Evolutionary conservation across 2,113 vertebrate species (phyloP).

Genomic region (Micronisus gabar): DNA sequence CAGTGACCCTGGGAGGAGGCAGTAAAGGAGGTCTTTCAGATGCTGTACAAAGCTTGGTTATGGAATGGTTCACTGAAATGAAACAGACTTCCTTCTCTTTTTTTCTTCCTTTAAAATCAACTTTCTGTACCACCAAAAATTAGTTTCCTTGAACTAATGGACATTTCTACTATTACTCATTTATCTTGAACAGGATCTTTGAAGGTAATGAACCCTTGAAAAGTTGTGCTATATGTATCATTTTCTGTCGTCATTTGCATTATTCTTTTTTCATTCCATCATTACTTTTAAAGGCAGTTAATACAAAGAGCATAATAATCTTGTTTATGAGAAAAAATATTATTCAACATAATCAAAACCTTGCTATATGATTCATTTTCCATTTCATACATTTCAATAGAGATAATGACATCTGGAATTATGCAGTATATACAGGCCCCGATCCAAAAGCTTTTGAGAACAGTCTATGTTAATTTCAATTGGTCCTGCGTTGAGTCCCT

Average conservation of each 20-base stretch:
- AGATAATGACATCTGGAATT: constrained; percentile 48
- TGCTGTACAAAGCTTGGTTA: background rate
- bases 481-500: background rate
- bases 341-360: constrained; percentile 34
- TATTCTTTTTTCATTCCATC: background rate
- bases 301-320: background rate
- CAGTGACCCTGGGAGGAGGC: background rate
- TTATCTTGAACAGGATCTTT: background rate
- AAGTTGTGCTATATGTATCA: background rate
- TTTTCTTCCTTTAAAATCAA: background rate
- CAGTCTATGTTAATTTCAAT: background rate
- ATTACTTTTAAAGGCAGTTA: background rate
- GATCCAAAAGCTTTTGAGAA: constrained; percentile 25
- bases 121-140: background rate
- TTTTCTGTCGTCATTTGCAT: background rate
- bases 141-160: background rate
- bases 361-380: constrained; percentile 27
- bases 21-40: background rate
- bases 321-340: constrained; percentile 19
- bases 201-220: background rate
- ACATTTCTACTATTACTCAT: background rate
- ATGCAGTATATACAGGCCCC: background rate
- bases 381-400: constrained; percentile 17
- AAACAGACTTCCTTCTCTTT: background rate
- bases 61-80: background rate